These are phyloP conservation scores for Campoplex nolae DNA, from an alignment of 2,888 invertebrate species.

Conservation along the genomic window DNA sequence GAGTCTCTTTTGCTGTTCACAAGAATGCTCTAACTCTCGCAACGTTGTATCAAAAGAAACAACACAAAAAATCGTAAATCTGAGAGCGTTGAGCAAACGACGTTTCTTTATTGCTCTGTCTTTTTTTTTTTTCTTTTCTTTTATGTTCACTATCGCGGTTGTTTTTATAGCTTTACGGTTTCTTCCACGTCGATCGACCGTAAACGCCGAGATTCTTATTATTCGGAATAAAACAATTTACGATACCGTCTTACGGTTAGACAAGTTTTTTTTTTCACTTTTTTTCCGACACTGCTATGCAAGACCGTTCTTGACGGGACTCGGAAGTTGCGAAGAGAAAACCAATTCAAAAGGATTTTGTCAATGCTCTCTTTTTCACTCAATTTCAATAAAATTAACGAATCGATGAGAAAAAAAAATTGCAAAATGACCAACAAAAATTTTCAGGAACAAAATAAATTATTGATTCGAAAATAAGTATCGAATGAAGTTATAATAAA, in stretches of 20 bases:
- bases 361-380: no score
- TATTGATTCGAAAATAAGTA: not conserved
- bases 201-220: conserved; percentile 32
- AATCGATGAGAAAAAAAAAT: not conserved
- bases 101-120: conserved; percentile 14
- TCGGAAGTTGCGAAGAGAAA: not conserved
- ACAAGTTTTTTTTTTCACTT: not conserved
- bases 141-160: conserved; percentile 11
- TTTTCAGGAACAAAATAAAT: no score
- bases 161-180: conserved; percentile 21
- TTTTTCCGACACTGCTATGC: not conserved
- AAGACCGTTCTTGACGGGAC: not conserved
- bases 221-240: conserved; percentile 20
- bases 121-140: not conserved
- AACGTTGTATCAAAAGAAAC: not conserved
- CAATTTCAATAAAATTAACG: no score
- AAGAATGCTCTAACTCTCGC: not conserved
- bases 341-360: not conserved
- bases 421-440: not conserved
- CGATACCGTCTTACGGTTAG: not conserved
- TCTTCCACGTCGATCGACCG: not conserved
- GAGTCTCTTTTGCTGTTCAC: not conserved
- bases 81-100: conserved; percentile 35
- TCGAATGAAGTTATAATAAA: not conserved
- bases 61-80: conserved; percentile 5